These are phyloP conservation scores for Lytechinus variegatus DNA, from an alignment of 35 echinoderm and acorn worm genomes.

Conservation along the genomic window DNA sequence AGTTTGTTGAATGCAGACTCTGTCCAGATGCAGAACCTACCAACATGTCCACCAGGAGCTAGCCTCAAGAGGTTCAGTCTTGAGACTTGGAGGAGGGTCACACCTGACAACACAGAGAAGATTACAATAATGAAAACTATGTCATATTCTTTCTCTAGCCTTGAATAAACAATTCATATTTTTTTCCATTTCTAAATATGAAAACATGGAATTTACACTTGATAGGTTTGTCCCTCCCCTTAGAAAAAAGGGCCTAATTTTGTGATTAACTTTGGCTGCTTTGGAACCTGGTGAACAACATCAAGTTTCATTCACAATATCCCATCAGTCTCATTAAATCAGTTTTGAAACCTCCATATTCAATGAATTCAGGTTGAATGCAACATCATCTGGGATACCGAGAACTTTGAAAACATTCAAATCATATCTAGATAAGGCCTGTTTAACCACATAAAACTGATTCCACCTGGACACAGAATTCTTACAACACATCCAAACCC, in stretches of 20 bases:
- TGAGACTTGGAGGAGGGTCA: constrained; percentile 89
- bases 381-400: background rate
- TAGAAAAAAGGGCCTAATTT: too few relatives aligned
- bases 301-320: background rate
- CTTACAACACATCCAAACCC: too few relatives aligned
- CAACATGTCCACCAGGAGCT: constrained; percentile 97
- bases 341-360: background rate
- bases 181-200: background rate
- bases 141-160: background rate
- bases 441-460: too few relatives aligned
- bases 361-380: constrained; percentile 22
- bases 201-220: background rate
- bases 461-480: too few relatives aligned
- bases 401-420: background rate
- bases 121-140: background rate
- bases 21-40: constrained; percentile 99
- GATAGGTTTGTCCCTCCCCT: too few relatives aligned
- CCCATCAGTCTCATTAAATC: constrained; percentile 4
- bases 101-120: constrained; percentile 60
- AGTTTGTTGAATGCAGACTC: constrained; percentile 98
- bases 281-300: background rate
- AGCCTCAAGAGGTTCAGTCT: constrained; percentile 82
- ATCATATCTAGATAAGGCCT: too few relatives aligned
- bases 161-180: background rate
- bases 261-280: background rate